These are phyloP conservation scores for Delia radicum DNA, from an alignment of 1,140 invertebrate species.

Conservation along the genomic window DNA sequence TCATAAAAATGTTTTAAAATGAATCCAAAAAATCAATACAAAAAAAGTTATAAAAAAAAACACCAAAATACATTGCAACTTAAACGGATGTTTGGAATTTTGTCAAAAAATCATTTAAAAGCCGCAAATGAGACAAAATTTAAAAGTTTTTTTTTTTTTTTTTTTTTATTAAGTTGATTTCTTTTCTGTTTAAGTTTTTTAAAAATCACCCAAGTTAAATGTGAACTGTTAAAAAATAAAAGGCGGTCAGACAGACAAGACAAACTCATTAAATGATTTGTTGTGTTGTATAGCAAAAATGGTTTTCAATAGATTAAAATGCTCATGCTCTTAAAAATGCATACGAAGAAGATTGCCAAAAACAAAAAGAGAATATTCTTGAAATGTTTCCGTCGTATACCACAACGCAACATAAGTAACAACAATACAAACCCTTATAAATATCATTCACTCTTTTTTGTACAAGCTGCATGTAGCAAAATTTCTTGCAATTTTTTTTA, in stretches of 20 bases:
- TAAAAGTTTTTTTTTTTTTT: neutral
- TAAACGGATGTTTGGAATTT: conserved; percentile 22
- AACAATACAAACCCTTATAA: conserved; percentile 7
- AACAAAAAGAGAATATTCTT: neutral
- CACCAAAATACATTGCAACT: neutral
- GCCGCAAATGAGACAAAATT: conserved; percentile 17
- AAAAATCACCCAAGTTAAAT: neutral
- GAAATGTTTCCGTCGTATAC: conserved; percentile 7
- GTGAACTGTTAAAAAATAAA: neutral
- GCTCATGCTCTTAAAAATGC: conserved; percentile 5
- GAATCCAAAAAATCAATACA: too few species aligned
- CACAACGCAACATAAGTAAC: neutral
- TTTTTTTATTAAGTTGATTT: neutral
- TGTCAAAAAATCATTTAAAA: conserved; percentile 7
- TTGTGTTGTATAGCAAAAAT: neutral
- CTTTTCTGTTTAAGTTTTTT: neutral
- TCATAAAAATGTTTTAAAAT: conserved; percentile 7
- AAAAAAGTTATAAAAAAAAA: neutral
- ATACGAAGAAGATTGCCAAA: neutral
- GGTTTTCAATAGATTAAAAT: conserved; percentile 14
- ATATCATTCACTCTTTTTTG: neutral
- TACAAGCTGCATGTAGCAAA: neutral
- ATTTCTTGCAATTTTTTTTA: neutral
- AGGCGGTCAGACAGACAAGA: neutral
- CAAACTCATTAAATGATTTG: conserved; percentile 1